phyloP scores from a whole-genome alignment of 2,888 invertebrate genomes.

The Epinotia demarniana region DNA sequence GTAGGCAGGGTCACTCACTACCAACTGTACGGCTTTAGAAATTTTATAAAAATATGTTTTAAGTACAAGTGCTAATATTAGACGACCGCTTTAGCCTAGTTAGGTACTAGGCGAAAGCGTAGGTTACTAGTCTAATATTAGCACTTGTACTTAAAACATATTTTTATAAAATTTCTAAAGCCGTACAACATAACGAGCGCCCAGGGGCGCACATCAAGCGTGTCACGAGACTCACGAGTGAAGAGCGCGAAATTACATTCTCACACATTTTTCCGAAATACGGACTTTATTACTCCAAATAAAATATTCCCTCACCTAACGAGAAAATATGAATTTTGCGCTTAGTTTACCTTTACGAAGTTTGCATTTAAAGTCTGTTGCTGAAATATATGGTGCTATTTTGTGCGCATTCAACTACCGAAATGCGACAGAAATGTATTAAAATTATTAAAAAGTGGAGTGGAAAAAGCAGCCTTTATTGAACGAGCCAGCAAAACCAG shows the following conservation, averaged over 20 bases:
- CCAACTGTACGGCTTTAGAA: no score
- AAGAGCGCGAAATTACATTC: slow-evolving; percentile 56
- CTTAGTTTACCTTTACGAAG: slow-evolving; percentile 26
- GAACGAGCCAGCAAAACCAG: no score
- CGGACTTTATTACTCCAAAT: slow-evolving; percentile 56
- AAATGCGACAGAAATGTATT: neutral
- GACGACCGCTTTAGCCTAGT: no score
- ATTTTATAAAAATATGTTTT: no score
- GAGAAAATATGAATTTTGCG: slow-evolving; percentile 31
- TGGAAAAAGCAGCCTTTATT: neutral
- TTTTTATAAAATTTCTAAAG: neutral
- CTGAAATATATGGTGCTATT: slow-evolving; percentile 18
- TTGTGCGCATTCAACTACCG: neutral
- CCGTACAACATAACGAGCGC: slow-evolving; percentile 13
- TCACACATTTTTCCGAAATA: slow-evolving; percentile 58
- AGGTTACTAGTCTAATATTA: no score
- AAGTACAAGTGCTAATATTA: no score
- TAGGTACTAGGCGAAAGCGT: no score
- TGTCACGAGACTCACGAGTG: slow-evolving; percentile 20
- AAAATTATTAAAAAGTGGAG: neutral
- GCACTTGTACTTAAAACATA: no score
- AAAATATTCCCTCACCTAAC: slow-evolving; percentile 38
- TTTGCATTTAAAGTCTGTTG: slow-evolving; percentile 14
- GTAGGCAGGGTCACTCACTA: no score
- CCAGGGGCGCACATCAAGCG: slow-evolving; percentile 20